Evolutionary conservation across 2,888 invertebrate species (phyloP), one percentile per base, ranked within the genome.

Genomic region (Norana najaformis): DNA sequence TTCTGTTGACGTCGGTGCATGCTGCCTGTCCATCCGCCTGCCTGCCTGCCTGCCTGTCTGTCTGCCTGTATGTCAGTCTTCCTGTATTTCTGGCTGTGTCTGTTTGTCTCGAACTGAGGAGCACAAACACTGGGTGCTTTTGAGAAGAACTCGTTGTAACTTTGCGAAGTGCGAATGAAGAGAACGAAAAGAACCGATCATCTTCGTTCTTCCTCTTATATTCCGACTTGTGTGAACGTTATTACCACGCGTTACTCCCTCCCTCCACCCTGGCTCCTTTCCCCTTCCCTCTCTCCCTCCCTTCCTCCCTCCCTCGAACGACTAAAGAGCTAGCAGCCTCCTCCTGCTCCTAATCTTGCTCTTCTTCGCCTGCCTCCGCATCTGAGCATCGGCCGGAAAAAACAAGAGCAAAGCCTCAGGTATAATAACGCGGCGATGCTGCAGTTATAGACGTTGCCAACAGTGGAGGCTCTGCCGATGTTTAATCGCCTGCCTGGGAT

Each of bases 191-290:
- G 0, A 30, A 69, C 69, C 30, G n/a, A 69, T n/a, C 69, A 69
- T n/a, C n/a, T 47, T 69, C n/a, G n/a, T n/a, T 69, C 69, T 69
- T n/a, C 69, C 30, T 69, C 69, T 69, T 69, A 69, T 69, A 69
- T 69, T 69, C 69, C 30, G 69, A 69, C 69, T 69, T 69, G 69
- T 53, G 53, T 69, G 69, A 69, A 69, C 69, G 69, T 69, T 69
- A 69, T 69, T 69, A 69, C 69, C 69, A 69, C 69, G 69, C 69
- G 69, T n/a, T n/a, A n/a, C n/a, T 69, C 0, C 47, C 6, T 47
- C 47, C 47, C 2, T 0, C 47, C 47, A 23, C 18, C 16, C 69
- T 69, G 30, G 11, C 16, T 69, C 11, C 53, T 30, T 69, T 2
- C 23, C 88, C 30, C 2, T 2, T 47, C 6, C 47, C 47, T 47